Evolutionary conservation across 2,888 invertebrate genomes (phyloP).

Genomic region (Trypoxylon attenuatum): DNA sequence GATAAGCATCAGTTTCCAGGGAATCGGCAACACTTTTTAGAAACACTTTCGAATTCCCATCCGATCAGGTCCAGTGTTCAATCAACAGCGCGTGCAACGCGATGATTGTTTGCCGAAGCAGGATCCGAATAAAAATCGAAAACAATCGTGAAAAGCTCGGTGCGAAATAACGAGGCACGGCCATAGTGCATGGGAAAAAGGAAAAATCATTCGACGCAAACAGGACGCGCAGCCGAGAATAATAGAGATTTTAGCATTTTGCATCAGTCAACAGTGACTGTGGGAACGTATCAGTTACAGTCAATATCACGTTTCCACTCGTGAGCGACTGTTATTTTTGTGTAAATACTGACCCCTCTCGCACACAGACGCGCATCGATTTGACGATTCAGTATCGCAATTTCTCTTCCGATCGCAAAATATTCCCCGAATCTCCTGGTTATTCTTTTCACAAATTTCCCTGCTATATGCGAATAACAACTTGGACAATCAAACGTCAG

Average conservation of each 20-base stretch:
- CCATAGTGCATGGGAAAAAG: background rate
- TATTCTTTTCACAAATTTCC: no score
- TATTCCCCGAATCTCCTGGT: no score
- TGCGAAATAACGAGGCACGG: background rate
- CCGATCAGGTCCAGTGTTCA: no score
- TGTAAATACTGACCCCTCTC: background rate
- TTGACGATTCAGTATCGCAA: background rate
- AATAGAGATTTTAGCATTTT: slow-evolving; percentile 8
- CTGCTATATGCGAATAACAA: no score
- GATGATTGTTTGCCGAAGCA: no score
- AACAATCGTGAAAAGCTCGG: no score
- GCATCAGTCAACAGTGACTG: background rate
- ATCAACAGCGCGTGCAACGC: no score
- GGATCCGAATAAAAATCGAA: no score
- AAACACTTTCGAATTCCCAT: no score
- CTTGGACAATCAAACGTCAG: no score
- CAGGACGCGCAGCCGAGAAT: background rate
- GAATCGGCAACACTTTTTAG: no score
- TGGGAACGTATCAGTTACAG: slow-evolving; percentile 1
- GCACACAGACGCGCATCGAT: background rate
- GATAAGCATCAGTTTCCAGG: no score
- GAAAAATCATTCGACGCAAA: background rate
- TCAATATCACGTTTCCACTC: background rate
- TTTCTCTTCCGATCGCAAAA: background rate
- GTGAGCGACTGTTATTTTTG: background rate